Percentiles rank a stretch among this genome's conserved stretches.
Conservation (phyloP, 2,113 vertebrate genomes). For the Serinus canaria region DNA sequence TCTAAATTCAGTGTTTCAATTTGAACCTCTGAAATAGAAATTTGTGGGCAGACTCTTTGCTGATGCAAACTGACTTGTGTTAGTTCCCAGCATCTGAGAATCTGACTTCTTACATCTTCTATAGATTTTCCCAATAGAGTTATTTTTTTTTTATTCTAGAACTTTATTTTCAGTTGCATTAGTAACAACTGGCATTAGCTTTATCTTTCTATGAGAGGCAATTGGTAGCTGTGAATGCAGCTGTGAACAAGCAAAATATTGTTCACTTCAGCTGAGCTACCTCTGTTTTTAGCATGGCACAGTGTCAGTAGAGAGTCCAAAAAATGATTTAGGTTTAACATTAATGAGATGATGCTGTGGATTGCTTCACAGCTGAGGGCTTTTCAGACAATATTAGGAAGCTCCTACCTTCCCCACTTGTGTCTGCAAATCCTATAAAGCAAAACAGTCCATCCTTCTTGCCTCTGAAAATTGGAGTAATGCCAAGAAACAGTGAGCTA, state of each 20-base stretch:
- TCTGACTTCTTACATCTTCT: not conserved
- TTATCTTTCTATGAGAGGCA: not conserved
- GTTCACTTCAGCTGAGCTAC: not conserved
- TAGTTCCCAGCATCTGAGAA: not conserved
- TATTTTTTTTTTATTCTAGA: not conserved
- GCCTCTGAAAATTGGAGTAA: not conserved
- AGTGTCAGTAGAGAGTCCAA: not conserved
- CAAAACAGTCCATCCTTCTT: not conserved
- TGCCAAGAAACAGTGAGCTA: not conserved
- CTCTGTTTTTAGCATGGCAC: not conserved
- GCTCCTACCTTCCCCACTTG: not conserved
- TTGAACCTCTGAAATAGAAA: not conserved
- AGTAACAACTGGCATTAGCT: not conserved
- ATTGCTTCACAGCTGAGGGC: not conserved
- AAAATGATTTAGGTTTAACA: not conserved
- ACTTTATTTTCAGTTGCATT: not conserved
- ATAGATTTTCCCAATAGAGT: not conserved
- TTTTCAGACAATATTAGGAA: not conserved
- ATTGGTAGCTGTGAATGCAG: not conserved
- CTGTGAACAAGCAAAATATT: conserved; percentile 7
- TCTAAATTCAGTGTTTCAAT: not conserved
- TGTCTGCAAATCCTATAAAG: not conserved
- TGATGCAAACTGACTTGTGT: not conserved
- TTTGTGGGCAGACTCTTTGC: not conserved
- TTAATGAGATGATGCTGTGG: not conserved